A percentile compares a stretch with the other conserved stretches of the same genome.
These are phyloP conservation scores for Phragmatobia fuliginosa DNA, from an alignment of 2,888 invertebrate genomes.

Conservation along the genomic window DNA sequence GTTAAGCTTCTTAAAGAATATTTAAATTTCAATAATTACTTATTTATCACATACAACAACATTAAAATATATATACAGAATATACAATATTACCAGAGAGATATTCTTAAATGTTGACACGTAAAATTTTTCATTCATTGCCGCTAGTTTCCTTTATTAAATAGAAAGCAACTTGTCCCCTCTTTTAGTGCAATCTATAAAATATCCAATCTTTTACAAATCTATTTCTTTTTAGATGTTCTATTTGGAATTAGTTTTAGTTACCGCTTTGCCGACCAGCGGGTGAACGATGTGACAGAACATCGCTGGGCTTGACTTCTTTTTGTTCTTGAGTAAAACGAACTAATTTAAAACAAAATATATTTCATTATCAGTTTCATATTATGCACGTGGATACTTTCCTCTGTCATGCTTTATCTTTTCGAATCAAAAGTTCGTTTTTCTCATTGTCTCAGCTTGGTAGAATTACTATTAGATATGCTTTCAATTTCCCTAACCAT, in stretches of 20 bases:
- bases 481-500: constrained; percentile 62
- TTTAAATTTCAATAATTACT: constrained; percentile 45
- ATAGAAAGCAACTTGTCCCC: constrained; percentile 36
- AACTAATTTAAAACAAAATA: background rate
- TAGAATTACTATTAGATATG: constrained; percentile 74
- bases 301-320: constrained; percentile 71
- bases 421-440: constrained; percentile 20
- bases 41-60: constrained; percentile 37
- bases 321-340: constrained; percentile 48
- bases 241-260: constrained; percentile 60
- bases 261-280: constrained; percentile 81
- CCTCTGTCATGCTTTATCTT: background rate
- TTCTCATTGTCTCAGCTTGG: constrained; percentile 64
- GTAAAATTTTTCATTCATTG: constrained; percentile 25
- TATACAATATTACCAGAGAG: constrained; percentile 23
- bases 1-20: constrained; percentile 41
- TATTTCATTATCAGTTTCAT: background rate
- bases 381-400: background rate
- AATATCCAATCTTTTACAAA: constrained; percentile 50
- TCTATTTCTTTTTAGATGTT: constrained; percentile 60
- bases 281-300: constrained; percentile 59
- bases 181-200: constrained; percentile 48
- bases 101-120: constrained; percentile 33
- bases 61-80: constrained; percentile 16
- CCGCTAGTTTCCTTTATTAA: constrained; percentile 17